Base-by-base conservation (phyloP, 2,797 vertebrate species). In the Chanos chanos region DNA sequence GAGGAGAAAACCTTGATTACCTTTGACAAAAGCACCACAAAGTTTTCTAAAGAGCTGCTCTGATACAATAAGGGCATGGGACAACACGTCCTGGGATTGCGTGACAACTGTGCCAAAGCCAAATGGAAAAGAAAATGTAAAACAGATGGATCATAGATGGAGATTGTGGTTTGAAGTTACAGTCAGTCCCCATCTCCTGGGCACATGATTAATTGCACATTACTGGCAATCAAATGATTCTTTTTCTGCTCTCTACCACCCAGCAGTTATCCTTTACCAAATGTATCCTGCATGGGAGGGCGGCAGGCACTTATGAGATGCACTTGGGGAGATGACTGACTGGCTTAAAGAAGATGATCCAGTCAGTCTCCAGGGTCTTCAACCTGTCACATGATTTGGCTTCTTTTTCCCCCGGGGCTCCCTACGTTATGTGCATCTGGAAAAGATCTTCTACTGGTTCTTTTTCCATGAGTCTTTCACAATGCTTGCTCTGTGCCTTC, bases 71-170 rank as follows among this genome's bases (percentile, higher is more conserved):
- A 24, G 41, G 44, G 60, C 52, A 44, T 21, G 7, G 60, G 27
- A 64, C 61, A 61, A 43, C 52, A 64, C 8, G 51, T 9, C 10
- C 31, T 41, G 36, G 27, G 55, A 72, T 58, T 48, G 69, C 45
- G 30, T 53, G 53, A 69, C 71, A 51, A 31, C 44, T 51, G 27
- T 44, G 21, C 37, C 45, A 43, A 45, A 24, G 31, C 36, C 30
- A 31, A 49, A 39, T 33, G 33, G 19, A 41, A 19, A 47, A 83
- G 66, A 80, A 86, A 87, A 89, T 86, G 53, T 64, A 76, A 85
- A 86, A 83, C 86, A 90, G 84, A 87, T 87, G 85, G 54, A 77
- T 76, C 59, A 74, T 79, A 76, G 71, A 84, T 81, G 73, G 78
- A 75, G 73, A 78, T 77, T 83, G 81, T 45, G 82, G 85, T 85